Evolutionary conservation across 53 echinoderm and acorn worm genomes (phyloP), one percentile per base, ranked within the genome.

Genomic region (Henricia sp.): DNA sequence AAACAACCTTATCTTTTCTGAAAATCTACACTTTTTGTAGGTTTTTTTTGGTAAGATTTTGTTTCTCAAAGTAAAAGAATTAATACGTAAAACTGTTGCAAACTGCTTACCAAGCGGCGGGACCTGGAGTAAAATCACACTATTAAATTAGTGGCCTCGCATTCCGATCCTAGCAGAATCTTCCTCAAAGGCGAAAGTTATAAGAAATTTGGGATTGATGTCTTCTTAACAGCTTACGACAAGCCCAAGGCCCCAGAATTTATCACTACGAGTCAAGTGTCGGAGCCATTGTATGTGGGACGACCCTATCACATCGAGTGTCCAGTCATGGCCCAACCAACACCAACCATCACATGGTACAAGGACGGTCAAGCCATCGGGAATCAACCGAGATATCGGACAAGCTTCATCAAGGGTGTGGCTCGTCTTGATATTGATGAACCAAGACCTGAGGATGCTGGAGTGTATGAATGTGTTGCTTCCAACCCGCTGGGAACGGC

Each of bases 401-500:
- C 84, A 8, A 46, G 54, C 9, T 68, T 67, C 34, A 54, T 67
- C 56, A 84, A 74, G 42, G 89, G 89, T 2, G 51, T 78, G 2
- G 89, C 53, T 68, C 77, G 70, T 9, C 74, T 99, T 30, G 86
- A 86, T 40, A 86, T 99, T 40, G 90, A 86, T 42, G 91, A 99
- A 19, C 88, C 89, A 20, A 69, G 70, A 26, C 84, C 83, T 2
- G 94, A 95, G 67, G 94, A 94, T 74, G 84, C 91, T 39, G 94
- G 99, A 9, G 72, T 92, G 53, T 95, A 88, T 68, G 83, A 91
- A 58, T 99, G 99, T 71, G 86, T 84, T 1, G 99, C 99, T 1
- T 64, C 88, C 82, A 99, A 99, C 60, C 86, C 90, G 41, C 73
- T 88, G 1, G 99, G 99, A 2, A 77, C 65, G 37, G 92, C 99